Evolutionary conservation across 2,797 vertebrate species (phyloP).

Genomic region (Molossus molossus): DNA sequence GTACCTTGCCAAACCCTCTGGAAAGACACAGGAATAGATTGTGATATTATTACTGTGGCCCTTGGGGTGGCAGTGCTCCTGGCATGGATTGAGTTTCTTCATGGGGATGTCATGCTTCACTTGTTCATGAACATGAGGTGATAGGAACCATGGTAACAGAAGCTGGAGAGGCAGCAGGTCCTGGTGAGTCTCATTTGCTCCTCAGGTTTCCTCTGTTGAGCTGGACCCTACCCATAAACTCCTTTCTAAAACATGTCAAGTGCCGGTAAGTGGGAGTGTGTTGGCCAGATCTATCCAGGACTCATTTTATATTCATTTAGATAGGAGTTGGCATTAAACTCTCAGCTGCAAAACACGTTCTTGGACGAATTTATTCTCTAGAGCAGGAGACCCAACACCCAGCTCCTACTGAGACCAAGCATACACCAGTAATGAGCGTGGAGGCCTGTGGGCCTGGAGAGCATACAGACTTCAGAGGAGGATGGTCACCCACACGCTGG

Average conservation of each 20-base stretch:
- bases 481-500: fast-evolving
- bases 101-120: neutral
- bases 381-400: neutral
- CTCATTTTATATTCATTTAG: slow-evolving; percentile 27
- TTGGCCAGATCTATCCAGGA: neutral
- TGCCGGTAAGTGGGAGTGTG: neutral
- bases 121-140: neutral
- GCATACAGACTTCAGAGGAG: neutral
- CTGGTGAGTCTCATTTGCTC: neutral
- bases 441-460: neutral
- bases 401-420: neutral
- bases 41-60: neutral
- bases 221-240: neutral
- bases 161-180: neutral
- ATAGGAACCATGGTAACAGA: neutral
- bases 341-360: neutral
- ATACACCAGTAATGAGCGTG: neutral
- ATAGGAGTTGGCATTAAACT: neutral
- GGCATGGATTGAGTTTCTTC: neutral
- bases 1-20: neutral
- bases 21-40: neutral
- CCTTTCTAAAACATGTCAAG: neutral
- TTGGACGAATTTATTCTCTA: neutral
- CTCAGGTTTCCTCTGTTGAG: neutral
- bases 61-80: neutral